Evolutionary conservation across 2,797 vertebrate species (phyloP).

Genomic region (Parauchenoglanis punctatus): DNA sequence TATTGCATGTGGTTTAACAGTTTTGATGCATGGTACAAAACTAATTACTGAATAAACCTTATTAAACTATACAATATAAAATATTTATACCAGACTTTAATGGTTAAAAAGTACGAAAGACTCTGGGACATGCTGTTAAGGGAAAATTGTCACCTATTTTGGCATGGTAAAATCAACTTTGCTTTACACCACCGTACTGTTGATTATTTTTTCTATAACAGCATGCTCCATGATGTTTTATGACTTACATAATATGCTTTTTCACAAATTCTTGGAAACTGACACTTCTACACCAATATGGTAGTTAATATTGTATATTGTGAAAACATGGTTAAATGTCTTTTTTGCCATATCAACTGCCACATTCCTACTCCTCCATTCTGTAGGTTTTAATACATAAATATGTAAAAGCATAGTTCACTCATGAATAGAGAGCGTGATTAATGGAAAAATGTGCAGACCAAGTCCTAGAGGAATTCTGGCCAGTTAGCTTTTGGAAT

Average conservation of each 20-base stretch:
- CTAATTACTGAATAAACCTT: background rate
- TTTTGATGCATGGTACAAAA: slow-evolving; percentile 6
- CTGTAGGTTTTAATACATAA: background rate
- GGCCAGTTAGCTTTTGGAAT: background rate
- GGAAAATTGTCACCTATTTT: background rate
- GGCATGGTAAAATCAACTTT: background rate
- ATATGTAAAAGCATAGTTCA: slow-evolving; percentile 16
- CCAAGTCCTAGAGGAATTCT: background rate
- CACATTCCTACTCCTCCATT: background rate
- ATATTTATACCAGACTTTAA: background rate
- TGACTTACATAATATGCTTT: background rate
- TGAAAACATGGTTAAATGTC: slow-evolving; percentile 1
- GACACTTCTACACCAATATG: background rate
- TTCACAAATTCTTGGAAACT: background rate
- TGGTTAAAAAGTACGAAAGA: background rate
- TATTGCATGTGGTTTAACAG: background rate
- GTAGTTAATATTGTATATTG: background rate
- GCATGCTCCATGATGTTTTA: background rate
- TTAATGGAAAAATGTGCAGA: background rate
- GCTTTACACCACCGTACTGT: background rate
- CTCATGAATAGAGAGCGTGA: background rate
- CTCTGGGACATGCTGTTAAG: background rate
- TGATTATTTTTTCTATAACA: background rate
- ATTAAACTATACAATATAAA: background rate
- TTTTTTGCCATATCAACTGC: background rate